Conservation (phyloP, 2,113 vertebrate species). For the Saguinus midas region DNA sequence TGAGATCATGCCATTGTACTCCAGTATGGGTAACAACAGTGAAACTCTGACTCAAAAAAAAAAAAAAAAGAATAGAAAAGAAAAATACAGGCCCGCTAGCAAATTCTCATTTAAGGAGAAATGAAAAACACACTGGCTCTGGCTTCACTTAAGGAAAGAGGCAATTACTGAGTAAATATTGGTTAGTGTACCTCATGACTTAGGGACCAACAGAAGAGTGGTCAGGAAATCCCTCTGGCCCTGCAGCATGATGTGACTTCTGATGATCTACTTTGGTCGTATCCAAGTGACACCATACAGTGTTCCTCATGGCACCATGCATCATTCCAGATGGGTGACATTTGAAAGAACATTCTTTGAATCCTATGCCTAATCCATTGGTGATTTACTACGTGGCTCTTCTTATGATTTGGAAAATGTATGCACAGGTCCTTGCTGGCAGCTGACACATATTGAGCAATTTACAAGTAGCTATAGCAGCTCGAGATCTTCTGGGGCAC, state of each 20-base stretch:
- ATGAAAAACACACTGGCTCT: conserved; percentile 36
- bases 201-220: neutral
- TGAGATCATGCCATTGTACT: too few species aligned
- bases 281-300: neutral
- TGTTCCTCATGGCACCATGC: neutral
- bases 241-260: neutral
- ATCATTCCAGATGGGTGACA: conserved; percentile 53
- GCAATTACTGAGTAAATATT: conserved; percentile 52
- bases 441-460: neutral
- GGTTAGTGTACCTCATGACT: neutral
- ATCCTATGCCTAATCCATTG: conserved; percentile 62
- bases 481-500: neutral
- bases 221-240: neutral
- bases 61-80: neutral
- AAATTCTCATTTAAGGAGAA: conserved; percentile 70
- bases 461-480: neutral
- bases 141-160: conserved; percentile 52
- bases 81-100: conserved; percentile 61
- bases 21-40: too few species aligned
- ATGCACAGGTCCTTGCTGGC: conserved; percentile 15
- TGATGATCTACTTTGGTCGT: neutral
- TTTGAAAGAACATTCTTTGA: conserved; percentile 58
- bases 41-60: too few species aligned
- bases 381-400: conserved; percentile 66
- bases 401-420: conserved; percentile 58